Conservation (phyloP, 2,888 invertebrate species). For the Dusona sp. region DNA sequence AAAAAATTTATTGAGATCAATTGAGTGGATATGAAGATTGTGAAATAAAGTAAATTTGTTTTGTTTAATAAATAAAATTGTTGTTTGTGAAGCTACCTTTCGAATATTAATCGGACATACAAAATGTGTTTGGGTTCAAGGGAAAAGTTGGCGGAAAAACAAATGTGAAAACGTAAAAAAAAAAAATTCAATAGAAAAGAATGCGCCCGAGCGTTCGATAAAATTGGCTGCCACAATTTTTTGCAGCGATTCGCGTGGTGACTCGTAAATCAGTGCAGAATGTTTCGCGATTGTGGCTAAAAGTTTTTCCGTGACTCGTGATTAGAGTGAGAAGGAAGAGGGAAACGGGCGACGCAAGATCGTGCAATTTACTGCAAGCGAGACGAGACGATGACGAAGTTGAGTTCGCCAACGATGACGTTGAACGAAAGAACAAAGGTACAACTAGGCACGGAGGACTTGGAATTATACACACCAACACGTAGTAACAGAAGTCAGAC, state of each 20-base stretch:
- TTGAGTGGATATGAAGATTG: background rate
- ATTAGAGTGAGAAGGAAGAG: background rate
- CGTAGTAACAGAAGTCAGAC: background rate
- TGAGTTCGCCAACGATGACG: slow-evolving; percentile 17
- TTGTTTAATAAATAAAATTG: background rate
- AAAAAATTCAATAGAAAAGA: background rate
- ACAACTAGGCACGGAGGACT: background rate
- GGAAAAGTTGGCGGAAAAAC: background rate
- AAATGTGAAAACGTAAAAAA: background rate
- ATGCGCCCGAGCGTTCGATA: background rate
- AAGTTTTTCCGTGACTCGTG: slow-evolving; percentile 12
- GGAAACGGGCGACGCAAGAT: slow-evolving; percentile 52
- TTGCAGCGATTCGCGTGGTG: background rate
- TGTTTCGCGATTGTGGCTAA: background rate
- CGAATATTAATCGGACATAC: background rate
- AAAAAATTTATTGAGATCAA: background rate
- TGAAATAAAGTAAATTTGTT: background rate
- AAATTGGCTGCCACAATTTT: background rate
- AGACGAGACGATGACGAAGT: slow-evolving; percentile 44
- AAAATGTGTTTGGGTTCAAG: no score
- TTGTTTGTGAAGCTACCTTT: background rate
- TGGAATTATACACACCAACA: background rate
- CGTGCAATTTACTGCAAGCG: slow-evolving; percentile 51
- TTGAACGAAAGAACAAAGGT: slow-evolving; percentile 32
- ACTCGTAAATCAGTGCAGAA: background rate